These are phyloP conservation scores for Caenorhabditis japonica DNA, from an alignment of 2,888 invertebrate species.

Conservation along the genomic window DNA sequence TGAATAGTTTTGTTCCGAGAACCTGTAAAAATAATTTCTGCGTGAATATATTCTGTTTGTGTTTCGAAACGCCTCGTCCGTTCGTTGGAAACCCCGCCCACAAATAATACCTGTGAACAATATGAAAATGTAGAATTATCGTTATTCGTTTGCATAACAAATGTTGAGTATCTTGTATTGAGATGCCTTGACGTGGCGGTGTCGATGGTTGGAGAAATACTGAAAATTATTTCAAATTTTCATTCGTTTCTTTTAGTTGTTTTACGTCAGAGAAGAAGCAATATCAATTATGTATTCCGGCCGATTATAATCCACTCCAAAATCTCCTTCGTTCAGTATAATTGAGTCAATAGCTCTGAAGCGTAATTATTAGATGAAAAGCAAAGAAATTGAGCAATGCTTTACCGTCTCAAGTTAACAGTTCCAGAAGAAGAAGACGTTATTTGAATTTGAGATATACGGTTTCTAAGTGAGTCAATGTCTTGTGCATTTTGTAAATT, in stretches of 20 bases:
- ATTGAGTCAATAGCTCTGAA: slow-evolving; percentile 42
- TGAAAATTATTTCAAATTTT: slow-evolving; percentile 11
- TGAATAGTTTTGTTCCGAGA: slow-evolving; percentile 32
- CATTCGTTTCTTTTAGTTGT: background rate
- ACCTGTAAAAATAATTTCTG: slow-evolving; percentile 5
- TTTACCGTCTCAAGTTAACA: slow-evolving; percentile 34
- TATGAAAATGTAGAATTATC: slow-evolving; percentile 20
- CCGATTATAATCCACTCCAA: slow-evolving; percentile 33
- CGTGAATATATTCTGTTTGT: background rate
- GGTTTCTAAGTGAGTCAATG: slow-evolving; percentile 7
- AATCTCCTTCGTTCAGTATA: slow-evolving; percentile 35
- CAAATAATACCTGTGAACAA: slow-evolving; percentile 9
- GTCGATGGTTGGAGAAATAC: slow-evolving; percentile 42
- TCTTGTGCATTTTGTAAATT: slow-evolving; percentile 24
- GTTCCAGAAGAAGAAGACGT: background rate
- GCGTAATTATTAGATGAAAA: background rate
- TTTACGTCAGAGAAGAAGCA: slow-evolving; percentile 24
- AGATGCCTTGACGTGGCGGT: slow-evolving; percentile 31
- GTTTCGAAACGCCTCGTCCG: too few species aligned
- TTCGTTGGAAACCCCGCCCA: too few species aligned
- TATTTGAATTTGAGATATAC: slow-evolving; percentile 18
- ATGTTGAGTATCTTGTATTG: slow-evolving; percentile 51
- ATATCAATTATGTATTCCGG: slow-evolving; percentile 39
- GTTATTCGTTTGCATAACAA: slow-evolving; percentile 27
- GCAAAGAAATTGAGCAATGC: too few species aligned